Evolutionary conservation across 2,113 vertebrate species (phyloP).

Genomic region (human (Homo sapiens)): DNA sequence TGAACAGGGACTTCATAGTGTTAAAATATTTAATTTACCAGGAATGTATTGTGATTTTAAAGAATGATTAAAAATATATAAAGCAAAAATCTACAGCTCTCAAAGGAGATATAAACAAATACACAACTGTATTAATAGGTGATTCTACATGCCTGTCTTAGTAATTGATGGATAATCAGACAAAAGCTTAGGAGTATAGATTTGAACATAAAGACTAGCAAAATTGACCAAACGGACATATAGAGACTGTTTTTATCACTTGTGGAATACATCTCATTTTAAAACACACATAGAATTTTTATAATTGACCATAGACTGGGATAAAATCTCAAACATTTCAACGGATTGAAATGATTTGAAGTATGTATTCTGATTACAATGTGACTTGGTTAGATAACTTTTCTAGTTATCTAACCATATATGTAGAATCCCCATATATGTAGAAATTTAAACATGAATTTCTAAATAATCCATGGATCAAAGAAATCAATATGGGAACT

Average conservation of each 20-base stretch:
- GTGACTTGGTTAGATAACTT: background rate
- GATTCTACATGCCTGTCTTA: no score
- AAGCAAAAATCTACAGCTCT: no score
- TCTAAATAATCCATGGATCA: background rate
- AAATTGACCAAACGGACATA: background rate
- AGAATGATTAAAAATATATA: no score
- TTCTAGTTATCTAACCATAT: no score
- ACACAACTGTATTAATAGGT: no score
- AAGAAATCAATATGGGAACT: background rate
- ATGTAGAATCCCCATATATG: background rate
- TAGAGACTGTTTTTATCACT: background rate
- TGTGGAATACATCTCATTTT: background rate
- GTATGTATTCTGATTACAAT: background rate
- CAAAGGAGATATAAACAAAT: no score
- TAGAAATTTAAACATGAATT: background rate
- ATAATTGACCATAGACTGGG: background rate
- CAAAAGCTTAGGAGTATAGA: no score
- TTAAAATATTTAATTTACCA: background rate
- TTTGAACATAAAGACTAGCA: background rate
- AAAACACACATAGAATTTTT: background rate
- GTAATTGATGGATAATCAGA: no score
- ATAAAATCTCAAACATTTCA: constrained; percentile 22
- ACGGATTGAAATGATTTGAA: background rate
- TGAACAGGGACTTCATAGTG: background rate
- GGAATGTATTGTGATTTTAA: background rate